Conservation (phyloP, 2,888 invertebrate species). For the Hipparchia semele region DNA sequence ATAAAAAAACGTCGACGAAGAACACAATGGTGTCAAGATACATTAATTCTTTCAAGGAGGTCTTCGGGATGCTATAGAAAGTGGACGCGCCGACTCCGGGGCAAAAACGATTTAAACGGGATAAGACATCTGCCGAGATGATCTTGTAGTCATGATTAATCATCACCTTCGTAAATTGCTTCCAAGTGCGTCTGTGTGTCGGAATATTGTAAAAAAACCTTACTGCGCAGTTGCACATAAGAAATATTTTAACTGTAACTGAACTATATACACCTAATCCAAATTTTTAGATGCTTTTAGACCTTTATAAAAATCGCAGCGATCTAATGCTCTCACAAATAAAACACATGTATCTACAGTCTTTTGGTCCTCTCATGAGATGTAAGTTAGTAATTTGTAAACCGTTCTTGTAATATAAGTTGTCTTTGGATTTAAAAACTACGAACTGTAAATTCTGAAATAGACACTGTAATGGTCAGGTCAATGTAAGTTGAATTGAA, state of each 20-base stretch:
- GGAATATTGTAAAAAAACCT: neutral
- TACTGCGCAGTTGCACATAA: neutral
- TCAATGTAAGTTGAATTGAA: too few species aligned
- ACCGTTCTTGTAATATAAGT: neutral
- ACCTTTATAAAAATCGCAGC: too few species aligned
- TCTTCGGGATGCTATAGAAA: conserved; percentile 30
- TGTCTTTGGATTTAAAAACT: neutral
- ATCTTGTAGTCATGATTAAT: conserved; percentile 1
- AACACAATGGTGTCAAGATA: conserved; percentile 36
- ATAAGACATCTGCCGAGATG: neutral
- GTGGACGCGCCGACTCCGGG: conserved; percentile 15
- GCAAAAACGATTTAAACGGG: neutral
- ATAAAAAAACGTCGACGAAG: conserved; percentile 29
- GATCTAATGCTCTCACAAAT: too few species aligned
- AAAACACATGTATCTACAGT: too few species aligned
- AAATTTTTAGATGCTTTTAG: too few species aligned
- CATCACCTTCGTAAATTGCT: neutral
- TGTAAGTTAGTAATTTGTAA: too few species aligned
- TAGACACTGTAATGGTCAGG: too few species aligned
- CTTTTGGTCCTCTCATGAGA: too few species aligned
- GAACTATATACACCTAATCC: too few species aligned
- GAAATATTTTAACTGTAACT: neutral
- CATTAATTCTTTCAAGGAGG: conserved; percentile 24
- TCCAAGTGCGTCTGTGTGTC: conserved; percentile 1
- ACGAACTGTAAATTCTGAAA: neutral